phyloP scores from a whole-genome alignment of 2,113 vertebrate species.

The Cheilinus undulatus region DNA sequence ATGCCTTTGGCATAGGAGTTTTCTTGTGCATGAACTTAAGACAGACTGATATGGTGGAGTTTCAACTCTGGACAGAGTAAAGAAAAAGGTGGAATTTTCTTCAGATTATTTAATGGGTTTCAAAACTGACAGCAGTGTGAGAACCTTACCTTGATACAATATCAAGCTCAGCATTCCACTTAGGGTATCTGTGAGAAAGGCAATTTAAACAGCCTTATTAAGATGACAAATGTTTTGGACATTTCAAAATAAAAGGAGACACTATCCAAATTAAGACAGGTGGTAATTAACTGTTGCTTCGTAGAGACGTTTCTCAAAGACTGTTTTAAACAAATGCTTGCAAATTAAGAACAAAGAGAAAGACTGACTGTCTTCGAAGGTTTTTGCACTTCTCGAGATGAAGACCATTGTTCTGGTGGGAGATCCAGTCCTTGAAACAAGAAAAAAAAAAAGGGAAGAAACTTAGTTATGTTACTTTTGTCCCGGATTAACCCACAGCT shows the following conservation, averaged over 20 bases:
- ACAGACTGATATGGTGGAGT: too few relatives aligned
- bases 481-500: neutral
- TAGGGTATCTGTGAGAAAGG: constrained; percentile 84
- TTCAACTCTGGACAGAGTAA: too few relatives aligned
- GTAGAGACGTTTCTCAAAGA: neutral
- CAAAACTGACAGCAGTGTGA: neutral
- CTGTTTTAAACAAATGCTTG: too few relatives aligned
- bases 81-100: neutral
- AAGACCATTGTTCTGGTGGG: constrained; percentile 89
- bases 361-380: constrained; percentile 88
- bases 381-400: constrained; percentile 90
- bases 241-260: too few relatives aligned
- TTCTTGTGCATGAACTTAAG: too few relatives aligned
- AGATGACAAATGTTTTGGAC: too few relatives aligned
- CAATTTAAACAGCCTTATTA: neutral
- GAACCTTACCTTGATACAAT: constrained; percentile 58
- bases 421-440: constrained; percentile 89
- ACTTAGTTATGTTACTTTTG: neutral
- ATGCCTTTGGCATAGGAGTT: too few relatives aligned
- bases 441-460: constrained; percentile 41
- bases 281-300: neutral
- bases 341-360: neutral
- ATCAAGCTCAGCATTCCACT: constrained; percentile 89
- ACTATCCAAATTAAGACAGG: neutral
- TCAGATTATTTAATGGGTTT: neutral